Conservation (phyloP, 1,140 invertebrate genomes). For the Mya arenaria region DNA sequence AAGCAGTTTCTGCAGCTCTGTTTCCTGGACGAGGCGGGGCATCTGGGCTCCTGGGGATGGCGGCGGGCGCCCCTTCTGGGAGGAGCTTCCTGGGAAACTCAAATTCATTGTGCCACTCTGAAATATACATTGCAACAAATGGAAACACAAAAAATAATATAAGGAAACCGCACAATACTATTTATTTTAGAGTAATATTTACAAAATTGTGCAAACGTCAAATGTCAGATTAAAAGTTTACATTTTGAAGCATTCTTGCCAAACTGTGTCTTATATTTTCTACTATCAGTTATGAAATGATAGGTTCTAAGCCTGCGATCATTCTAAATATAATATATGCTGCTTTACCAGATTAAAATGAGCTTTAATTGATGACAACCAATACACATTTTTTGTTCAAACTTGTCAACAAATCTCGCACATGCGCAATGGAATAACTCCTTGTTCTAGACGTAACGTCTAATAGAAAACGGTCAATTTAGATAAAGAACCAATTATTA, state of each 20-base stretch:
- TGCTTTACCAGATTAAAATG: too few species aligned
- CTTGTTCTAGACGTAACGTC: too few species aligned
- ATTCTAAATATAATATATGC: too few species aligned
- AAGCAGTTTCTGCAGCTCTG: slow-evolving; percentile 78
- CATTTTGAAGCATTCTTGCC: too few species aligned
- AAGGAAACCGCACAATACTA: neutral
- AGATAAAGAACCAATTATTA: too few species aligned
- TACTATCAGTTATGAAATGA: too few species aligned
- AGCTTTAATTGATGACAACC: neutral
- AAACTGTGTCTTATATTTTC: too few species aligned
- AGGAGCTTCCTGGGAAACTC: slow-evolving; percentile 40
- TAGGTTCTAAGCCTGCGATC: too few species aligned
- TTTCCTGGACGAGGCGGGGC: slow-evolving; percentile 68
- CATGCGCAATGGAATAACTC: slow-evolving; percentile 22
- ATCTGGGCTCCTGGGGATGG: slow-evolving; percentile 56
- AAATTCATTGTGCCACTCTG: slow-evolving; percentile 39
- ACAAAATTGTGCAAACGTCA: too few species aligned
- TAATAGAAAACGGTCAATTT: too few species aligned
- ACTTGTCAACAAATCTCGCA: slow-evolving; percentile 55
- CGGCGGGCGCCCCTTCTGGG: slow-evolving; percentile 42
- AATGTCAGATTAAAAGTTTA: too few species aligned
- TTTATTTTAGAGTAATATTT: too few species aligned
- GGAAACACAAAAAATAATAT: neutral
- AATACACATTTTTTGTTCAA: slow-evolving; percentile 16
- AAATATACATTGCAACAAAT: neutral